Conservation (phyloP, 2,888 invertebrate species). For the Agonopterix arenella region DNA sequence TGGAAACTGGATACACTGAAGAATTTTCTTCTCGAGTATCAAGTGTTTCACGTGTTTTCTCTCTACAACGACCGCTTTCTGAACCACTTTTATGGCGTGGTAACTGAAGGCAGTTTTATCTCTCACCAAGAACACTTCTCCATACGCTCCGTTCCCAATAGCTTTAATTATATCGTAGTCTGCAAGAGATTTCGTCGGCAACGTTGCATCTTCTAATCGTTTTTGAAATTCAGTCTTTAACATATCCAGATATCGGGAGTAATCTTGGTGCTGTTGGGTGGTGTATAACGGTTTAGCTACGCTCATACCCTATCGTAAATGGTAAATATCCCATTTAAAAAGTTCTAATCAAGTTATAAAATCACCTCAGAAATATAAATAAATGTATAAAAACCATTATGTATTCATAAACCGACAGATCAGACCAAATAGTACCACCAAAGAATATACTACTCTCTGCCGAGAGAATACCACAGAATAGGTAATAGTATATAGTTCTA, state of each 20-base stretch:
- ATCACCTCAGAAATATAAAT: conserved; percentile 26
- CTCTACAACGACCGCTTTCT: conserved; percentile 90
- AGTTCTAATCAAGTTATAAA: conserved; percentile 17
- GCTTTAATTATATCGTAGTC: conserved; percentile 86
- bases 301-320: conserved; percentile 36
- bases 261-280: conserved; percentile 45
- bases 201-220: conserved; percentile 26
- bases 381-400: conserved; percentile 24
- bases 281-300: conserved; percentile 39
- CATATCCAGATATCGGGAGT: conserved; percentile 49
- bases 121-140: conserved; percentile 86
- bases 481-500: too few relatives aligned
- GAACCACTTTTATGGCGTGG: conserved; percentile 93
- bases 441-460: too few relatives aligned
- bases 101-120: conserved; percentile 79
- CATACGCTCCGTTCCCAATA: conserved; percentile 93
- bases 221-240: conserved; percentile 49
- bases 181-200: conserved; percentile 31
- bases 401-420: neutral
- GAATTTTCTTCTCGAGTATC: conserved; percentile 90
- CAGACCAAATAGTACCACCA: too few relatives aligned
- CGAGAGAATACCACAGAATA: too few relatives aligned
- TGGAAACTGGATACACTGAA: conserved; percentile 89
- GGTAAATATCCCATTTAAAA: conserved; percentile 36
- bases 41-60: conserved; percentile 93